Base-by-base conservation (phyloP, 2,797 vertebrate genomes). In the Leuciscus waleckii region DNA sequence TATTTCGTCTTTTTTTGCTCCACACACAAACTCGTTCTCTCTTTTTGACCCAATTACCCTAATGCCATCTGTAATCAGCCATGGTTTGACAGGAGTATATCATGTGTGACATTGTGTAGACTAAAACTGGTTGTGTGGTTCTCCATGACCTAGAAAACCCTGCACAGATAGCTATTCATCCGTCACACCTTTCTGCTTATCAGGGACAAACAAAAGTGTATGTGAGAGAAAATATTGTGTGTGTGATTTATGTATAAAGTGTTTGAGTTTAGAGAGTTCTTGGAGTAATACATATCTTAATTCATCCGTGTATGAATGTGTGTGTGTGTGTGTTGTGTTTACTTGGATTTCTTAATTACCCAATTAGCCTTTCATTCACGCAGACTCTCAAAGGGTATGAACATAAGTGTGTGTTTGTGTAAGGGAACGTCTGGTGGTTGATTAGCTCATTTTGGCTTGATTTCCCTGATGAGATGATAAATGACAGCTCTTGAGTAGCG, bases 321-420 rank as follows among this genome's bases (percentile, higher is more conserved):
- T 84, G 61, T 49, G 23, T 67, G 51, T 81, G 58, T 77, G 35
- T 76, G 61, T 49, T 83, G 51, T 84, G 49, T 82, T 70, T 65
- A 80, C 69, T 68, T 85, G 54, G 82, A 80, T 76, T 43, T 89
- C 86, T 86, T 91, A 92, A 92, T 91, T 87, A 89, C 89, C 80
- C 90, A 91, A 91, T 92, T 84, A 92, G 76, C 89, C 79, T 80
- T 82, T 90, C 87, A 91, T 91, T 91, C 91, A 89, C 84, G 86
- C 78, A 16, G 51, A 81, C 39, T 79, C 81, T 39, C 63, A 56
- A 63, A 70, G 49, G 56, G 41, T 61, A 43, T 81, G 81, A 68
- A 29, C 35, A 81, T 86, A 54, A 69, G 63, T 84, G 54, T 82
- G 79, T 61, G 75, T 79, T 65, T 84, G 75, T 63, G 37, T 83